These are phyloP conservation scores for Barnardius zonarius DNA, from an alignment of 2,113 vertebrate species.

Conservation along the genomic window DNA sequence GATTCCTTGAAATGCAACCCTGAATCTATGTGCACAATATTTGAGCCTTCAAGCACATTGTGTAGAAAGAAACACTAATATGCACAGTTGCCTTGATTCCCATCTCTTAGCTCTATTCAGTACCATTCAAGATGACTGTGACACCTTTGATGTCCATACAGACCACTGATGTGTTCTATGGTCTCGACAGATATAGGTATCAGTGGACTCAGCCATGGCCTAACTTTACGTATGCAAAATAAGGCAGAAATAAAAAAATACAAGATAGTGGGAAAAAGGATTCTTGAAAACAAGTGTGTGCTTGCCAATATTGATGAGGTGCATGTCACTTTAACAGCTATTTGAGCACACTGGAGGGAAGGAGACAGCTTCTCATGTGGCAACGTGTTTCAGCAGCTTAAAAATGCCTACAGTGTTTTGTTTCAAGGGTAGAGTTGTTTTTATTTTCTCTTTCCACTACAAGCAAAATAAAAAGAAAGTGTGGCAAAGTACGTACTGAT, in stretches of 20 bases:
- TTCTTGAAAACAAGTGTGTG: neutral
- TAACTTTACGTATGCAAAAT: neutral
- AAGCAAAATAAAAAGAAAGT: neutral
- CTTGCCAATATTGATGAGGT: neutral
- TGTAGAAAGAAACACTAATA: neutral
- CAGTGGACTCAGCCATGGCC: neutral
- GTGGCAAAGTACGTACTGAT: neutral
- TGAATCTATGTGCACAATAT: neutral
- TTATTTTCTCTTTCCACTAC: neutral
- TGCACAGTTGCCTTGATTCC: neutral
- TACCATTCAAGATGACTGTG: neutral
- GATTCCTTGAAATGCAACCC: neutral
- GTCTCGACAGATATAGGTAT: neutral
- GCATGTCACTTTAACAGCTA: neutral
- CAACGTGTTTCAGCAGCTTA: neutral
- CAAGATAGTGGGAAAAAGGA: neutral
- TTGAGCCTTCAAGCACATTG: neutral
- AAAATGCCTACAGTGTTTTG: neutral
- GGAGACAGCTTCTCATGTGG: neutral
- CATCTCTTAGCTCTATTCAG: neutral
- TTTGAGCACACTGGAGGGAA: neutral
- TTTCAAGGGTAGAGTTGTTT: neutral
- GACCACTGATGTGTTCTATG: neutral
- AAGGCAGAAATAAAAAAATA: neutral
- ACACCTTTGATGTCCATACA: neutral